These are phyloP conservation scores for Mormyrops boulengeri DNA, from an alignment of 2,797 vertebrate genomes.

Conservation along the genomic window DNA sequence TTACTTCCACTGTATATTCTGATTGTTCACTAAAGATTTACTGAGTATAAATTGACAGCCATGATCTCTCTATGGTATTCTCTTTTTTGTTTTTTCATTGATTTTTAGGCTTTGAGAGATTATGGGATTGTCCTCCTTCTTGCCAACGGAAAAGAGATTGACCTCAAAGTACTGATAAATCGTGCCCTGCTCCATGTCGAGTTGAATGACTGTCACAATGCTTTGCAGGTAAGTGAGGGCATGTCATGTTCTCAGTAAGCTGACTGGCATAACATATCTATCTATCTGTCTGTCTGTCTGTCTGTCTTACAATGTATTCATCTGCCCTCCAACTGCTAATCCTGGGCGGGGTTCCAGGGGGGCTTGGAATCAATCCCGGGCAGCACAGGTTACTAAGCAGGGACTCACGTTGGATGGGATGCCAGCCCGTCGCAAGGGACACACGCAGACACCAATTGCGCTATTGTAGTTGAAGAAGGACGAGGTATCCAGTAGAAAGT, in stretches of 20 bases:
- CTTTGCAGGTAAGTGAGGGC: slow-evolving; percentile 56
- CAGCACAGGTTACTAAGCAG: neutral
- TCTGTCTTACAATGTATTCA: neutral
- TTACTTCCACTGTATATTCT: neutral
- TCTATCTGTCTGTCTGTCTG: neutral
- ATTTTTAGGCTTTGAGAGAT: slow-evolving; percentile 61
- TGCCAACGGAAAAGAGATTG: slow-evolving; percentile 47
- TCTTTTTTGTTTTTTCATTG: neutral
- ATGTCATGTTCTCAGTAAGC: neutral
- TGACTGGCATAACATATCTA: neutral
- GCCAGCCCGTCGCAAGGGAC: neutral
- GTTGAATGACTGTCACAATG: slow-evolving; percentile 47
- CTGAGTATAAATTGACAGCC: neutral
- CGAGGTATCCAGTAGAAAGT: neutral
- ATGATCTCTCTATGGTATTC: neutral
- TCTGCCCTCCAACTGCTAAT: neutral
- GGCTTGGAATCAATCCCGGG: neutral
- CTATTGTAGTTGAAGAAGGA: neutral
- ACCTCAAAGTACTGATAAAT: slow-evolving; percentile 60
- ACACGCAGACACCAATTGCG: neutral
- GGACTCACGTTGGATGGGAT: neutral
- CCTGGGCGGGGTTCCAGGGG: neutral
- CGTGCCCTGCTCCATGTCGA: slow-evolving; percentile 59
- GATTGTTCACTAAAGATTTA: neutral
- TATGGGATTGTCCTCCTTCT: slow-evolving; percentile 62